Conservation (phyloP, 2,888 invertebrate species). For the Athrips mouffetella region DNA sequence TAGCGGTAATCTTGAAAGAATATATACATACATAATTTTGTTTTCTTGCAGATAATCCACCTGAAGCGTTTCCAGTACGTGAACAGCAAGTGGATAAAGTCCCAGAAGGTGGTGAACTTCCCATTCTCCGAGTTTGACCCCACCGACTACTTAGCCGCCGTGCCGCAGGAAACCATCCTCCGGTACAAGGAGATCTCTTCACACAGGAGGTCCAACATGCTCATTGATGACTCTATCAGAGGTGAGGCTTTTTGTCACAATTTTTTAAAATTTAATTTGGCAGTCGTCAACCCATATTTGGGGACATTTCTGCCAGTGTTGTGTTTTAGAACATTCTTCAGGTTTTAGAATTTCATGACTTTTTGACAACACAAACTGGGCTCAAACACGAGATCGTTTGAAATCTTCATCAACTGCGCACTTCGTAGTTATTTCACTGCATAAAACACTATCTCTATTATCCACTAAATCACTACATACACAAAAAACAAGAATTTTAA, state of each 20-base stretch:
- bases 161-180: conserved; percentile 86
- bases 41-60: conserved; percentile 86
- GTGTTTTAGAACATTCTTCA: too few relatives aligned
- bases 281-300: too few relatives aligned
- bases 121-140: conserved; percentile 92
- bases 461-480: too few relatives aligned
- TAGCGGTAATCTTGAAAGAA: too few relatives aligned
- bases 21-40: neutral
- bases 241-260: neutral
- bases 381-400: too few relatives aligned
- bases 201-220: conserved; percentile 21
- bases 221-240: conserved; percentile 34
- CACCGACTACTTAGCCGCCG: conserved; percentile 89
- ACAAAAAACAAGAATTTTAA: too few relatives aligned
- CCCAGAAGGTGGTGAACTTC: conserved; percentile 94
- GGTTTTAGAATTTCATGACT: too few relatives aligned
- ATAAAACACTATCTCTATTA: too few relatives aligned
- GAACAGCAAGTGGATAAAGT: conserved; percentile 95
- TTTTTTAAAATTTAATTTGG: neutral
- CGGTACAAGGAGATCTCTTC: conserved; percentile 78
- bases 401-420: too few relatives aligned
- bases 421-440: too few relatives aligned
- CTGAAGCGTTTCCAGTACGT: conserved; percentile 94
- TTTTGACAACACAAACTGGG: too few relatives aligned
- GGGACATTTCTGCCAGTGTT: too few relatives aligned